These are phyloP conservation scores for Cryptoleucopteryx plumbea DNA, from an alignment of 2,113 vertebrate species.

Conservation along the genomic window DNA sequence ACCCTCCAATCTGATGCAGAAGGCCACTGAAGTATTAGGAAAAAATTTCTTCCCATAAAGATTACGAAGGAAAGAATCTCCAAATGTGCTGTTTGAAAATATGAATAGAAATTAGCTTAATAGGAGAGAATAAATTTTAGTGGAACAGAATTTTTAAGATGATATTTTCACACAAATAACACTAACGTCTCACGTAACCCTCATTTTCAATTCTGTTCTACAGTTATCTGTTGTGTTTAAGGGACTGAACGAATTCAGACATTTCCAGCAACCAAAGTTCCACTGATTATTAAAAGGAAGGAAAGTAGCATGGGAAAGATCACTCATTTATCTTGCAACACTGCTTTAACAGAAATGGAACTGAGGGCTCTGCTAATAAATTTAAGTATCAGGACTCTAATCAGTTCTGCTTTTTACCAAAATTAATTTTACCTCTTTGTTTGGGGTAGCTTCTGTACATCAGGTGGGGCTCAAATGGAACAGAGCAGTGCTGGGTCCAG, in stretches of 20 bases:
- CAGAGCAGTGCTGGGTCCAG: background rate
- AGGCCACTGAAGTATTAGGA: constrained; percentile 16
- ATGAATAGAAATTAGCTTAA: background rate
- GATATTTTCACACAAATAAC: background rate
- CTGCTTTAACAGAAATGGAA: background rate
- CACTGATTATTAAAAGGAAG: background rate
- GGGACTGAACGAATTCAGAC: background rate
- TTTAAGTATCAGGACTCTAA: background rate
- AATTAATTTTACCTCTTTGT: background rate
- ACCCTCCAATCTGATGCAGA: background rate
- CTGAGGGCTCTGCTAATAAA: background rate
- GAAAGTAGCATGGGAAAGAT: background rate
- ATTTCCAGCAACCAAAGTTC: background rate
- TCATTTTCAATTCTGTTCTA: background rate
- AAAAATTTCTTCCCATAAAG: background rate
- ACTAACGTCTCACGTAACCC: background rate
- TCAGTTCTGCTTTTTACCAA: background rate
- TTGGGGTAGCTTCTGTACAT: background rate
- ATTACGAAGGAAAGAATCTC: background rate
- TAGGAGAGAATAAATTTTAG: background rate
- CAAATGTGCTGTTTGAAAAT: background rate
- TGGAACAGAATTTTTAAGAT: background rate
- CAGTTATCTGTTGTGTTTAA: background rate
- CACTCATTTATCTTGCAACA: background rate
- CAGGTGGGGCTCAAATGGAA: background rate